Percentiles rank a stretch among this genome's conserved stretches.
Evolutionary conservation across 1,140 invertebrate genomes (phyloP).

Genomic region (Drosophila equinoxialis): DNA sequence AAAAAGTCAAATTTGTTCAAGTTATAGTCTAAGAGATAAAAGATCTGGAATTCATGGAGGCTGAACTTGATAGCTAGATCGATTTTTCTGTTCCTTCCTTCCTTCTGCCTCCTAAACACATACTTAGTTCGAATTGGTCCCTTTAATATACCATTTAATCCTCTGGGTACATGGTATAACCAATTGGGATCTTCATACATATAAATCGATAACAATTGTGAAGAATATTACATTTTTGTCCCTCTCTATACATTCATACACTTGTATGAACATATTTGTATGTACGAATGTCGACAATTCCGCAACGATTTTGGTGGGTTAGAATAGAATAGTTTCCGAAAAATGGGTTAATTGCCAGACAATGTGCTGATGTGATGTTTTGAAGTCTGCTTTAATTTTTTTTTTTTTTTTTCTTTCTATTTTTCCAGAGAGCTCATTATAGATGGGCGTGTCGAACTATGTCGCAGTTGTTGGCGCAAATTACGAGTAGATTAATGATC

Average conservation of each 20-base stretch:
- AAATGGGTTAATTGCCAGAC: constrained; percentile 35
- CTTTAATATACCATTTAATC: too few relatives aligned
- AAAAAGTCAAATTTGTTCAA: too few relatives aligned
- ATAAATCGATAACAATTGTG: background rate
- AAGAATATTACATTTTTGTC: background rate
- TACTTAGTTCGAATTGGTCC: too few relatives aligned
- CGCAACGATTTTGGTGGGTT: constrained; percentile 53
- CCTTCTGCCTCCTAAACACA: too few relatives aligned
- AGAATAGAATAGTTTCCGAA: constrained; percentile 12
- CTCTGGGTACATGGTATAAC: too few relatives aligned
- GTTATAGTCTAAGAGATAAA: too few relatives aligned
- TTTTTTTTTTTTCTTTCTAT: background rate
- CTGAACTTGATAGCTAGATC: too few relatives aligned
- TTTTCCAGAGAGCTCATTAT: constrained; percentile 51
- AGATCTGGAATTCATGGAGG: too few relatives aligned
- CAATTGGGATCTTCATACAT: background rate
- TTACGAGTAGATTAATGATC: constrained; percentile 64
- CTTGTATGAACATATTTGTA: background rate
- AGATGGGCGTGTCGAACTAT: constrained; percentile 58
- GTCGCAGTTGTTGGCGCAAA: constrained; percentile 47
- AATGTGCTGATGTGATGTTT: constrained; percentile 47
- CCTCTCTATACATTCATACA: background rate
- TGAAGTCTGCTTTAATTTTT: constrained; percentile 14
- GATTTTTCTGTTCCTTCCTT: too few relatives aligned
- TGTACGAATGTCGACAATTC: background rate